Percentiles rank a stretch among this genome's conserved stretches.
These are phyloP conservation scores for Tipula unca DNA, from an alignment of 2,888 invertebrate genomes.

Conservation along the genomic window DNA sequence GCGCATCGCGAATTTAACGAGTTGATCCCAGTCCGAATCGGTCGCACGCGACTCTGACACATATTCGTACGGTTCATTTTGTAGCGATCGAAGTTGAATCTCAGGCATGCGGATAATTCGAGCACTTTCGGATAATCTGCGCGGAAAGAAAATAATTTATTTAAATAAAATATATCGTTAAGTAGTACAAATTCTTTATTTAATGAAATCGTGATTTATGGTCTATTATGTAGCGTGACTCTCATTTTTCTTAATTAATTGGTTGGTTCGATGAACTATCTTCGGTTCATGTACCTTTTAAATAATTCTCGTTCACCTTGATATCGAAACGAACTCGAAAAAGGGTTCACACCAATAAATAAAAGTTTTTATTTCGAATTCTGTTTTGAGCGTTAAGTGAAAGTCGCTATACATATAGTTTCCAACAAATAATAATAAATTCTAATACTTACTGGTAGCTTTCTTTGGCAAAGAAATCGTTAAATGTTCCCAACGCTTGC, in stretches of 20 bases:
- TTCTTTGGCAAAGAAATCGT: slow-evolving; percentile 66
- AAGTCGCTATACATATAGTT: too few relatives aligned
- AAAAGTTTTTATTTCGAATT: too few relatives aligned
- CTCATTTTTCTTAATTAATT: neutral
- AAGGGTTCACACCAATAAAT: neutral
- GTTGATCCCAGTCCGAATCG: slow-evolving; percentile 73
- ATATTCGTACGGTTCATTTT: slow-evolving; percentile 65
- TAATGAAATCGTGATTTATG: neutral
- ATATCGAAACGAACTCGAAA: neutral
- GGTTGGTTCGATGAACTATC: neutral
- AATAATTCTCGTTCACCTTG: neutral
- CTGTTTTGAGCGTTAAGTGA: neutral
- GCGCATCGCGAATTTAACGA: slow-evolving; percentile 67
- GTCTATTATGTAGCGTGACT: neutral
- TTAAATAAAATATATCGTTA: neutral
- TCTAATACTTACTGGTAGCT: slow-evolving; percentile 41
- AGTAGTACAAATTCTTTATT: neutral
- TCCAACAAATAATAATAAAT: too few relatives aligned
- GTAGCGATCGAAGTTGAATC: slow-evolving; percentile 56
- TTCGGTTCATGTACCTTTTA: neutral
- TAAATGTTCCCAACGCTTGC: slow-evolving; percentile 63
- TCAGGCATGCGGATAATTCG: slow-evolving; percentile 60
- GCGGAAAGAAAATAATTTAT: neutral
- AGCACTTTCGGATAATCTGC: slow-evolving; percentile 60
- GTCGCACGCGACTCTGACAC: slow-evolving; percentile 60